Evolutionary conservation across 2,888 invertebrate species (phyloP).

Genomic region (Andricus curvator): DNA sequence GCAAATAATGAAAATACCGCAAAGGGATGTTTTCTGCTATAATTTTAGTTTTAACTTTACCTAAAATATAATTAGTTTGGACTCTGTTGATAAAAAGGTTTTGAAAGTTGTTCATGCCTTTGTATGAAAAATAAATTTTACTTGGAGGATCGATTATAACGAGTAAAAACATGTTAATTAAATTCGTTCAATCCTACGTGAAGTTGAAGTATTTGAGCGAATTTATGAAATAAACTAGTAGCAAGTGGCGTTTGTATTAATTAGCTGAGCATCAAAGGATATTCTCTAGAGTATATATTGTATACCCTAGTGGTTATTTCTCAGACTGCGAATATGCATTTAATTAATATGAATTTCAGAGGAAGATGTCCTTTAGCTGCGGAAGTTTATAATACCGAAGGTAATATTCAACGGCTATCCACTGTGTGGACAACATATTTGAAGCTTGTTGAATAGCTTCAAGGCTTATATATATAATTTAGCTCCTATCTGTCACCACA

Average conservation of each 20-base stretch:
- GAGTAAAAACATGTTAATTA: not conserved
- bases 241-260: conserved; percentile 5
- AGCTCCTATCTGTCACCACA: not conserved
- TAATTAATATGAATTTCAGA: conserved; percentile 22
- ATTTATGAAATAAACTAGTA: not conserved
- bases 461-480: not conserved
- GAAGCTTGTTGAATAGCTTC: not conserved
- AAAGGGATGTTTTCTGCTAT: not conserved
- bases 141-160: no score
- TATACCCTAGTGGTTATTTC: not conserved
- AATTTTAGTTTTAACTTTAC: not conserved
- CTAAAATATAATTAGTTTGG: not conserved
- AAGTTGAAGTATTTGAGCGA: not conserved
- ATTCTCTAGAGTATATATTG: not conserved
- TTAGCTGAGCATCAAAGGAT: conserved; percentile 19
- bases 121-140: no score
- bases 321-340: conserved; percentile 19
- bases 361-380: conserved; percentile 1
- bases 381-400: not conserved
- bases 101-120: not conserved
- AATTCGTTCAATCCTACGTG: not conserved
- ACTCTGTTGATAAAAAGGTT: not conserved
- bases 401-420: conserved; percentile 5
- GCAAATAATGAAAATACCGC: not conserved
- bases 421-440: conserved; percentile 14